phyloP scores from a whole-genome alignment of 2,113 vertebrate genomes.

The Seriola rivoliana region DNA sequence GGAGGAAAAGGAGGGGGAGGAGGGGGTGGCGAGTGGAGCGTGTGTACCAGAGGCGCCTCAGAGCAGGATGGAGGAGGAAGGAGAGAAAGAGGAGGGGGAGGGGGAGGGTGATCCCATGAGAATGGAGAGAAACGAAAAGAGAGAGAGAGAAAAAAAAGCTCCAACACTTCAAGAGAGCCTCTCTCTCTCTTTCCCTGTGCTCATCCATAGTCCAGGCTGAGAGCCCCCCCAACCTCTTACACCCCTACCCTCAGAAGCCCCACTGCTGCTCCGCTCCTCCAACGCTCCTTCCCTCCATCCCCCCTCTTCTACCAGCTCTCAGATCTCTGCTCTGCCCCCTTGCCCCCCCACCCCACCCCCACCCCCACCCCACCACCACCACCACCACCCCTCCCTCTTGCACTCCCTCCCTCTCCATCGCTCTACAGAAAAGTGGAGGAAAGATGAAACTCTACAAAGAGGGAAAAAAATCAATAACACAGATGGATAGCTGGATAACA shows the following conservation, averaged over 20 bases:
- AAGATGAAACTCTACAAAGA: conserved; percentile 87
- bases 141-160: conserved; percentile 59
- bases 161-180: conserved; percentile 74
- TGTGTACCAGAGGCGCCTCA: conserved; percentile 84
- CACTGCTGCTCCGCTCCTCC: conserved; percentile 55
- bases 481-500: conserved; percentile 87
- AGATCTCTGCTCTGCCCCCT: conserved; percentile 80
- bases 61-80: conserved; percentile 79
- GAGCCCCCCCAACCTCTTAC: conserved; percentile 70
- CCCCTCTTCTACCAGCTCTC: conserved; percentile 58
- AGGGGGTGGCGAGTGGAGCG: conserved; percentile 74
- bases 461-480: conserved; percentile 86
- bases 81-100: conserved; percentile 36
- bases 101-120: conserved; percentile 76
- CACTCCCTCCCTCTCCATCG: conserved; percentile 70
- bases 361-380: conserved; percentile 19
- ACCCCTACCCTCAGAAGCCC: conserved; percentile 73
- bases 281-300: conserved; percentile 20
- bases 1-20: conserved; percentile 51
- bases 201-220: conserved; percentile 74
- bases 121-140: conserved; percentile 65
- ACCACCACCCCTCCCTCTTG: conserved; percentile 34
- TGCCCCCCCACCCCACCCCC: conserved; percentile 30
- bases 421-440: conserved; percentile 82
- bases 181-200: conserved; percentile 67